Evolutionary conservation across 2,797 vertebrate species (phyloP).

Genomic region (Psittacula echo): DNA sequence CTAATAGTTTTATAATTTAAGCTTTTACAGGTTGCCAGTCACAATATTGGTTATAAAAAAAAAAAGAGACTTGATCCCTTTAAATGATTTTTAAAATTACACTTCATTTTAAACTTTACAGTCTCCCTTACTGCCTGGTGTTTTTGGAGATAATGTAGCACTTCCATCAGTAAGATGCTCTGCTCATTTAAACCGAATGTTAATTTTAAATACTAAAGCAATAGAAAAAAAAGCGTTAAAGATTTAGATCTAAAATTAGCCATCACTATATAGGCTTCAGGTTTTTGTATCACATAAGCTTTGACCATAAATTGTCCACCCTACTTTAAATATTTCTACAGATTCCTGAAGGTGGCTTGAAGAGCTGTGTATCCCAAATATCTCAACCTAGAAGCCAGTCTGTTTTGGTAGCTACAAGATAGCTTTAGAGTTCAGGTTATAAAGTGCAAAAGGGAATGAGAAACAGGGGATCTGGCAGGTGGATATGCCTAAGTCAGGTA

Average conservation of each 20-base stretch:
- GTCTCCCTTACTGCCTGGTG: background rate
- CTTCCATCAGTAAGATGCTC: conserved; percentile 41
- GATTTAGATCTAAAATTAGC: conserved; percentile 19
- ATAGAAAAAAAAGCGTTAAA: conserved; percentile 15
- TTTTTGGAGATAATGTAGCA: conserved; percentile 29
- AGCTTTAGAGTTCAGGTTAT: conserved; percentile 61
- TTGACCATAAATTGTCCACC: conserved; percentile 17
- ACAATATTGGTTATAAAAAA: background rate
- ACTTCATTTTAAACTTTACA: conserved; percentile 22
- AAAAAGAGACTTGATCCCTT: background rate
- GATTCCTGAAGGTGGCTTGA: conserved; percentile 62
- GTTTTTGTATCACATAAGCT: conserved; percentile 44
- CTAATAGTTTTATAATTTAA: conserved; percentile 65
- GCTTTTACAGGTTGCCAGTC: conserved; percentile 48
- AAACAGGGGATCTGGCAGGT: conserved; percentile 58
- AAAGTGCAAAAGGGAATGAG: conserved; percentile 62
- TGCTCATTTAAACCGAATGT: conserved; percentile 47
- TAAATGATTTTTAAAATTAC: conserved; percentile 28
- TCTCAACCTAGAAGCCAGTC: conserved; percentile 51
- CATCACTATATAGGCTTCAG: background rate
- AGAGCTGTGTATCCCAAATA: conserved; percentile 56
- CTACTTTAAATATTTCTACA: conserved; percentile 58
- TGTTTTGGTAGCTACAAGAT: conserved; percentile 52
- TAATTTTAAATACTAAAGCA: conserved; percentile 53
- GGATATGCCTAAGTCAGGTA: conserved; percentile 48